A percentile compares a stretch with the other conserved stretches of the same genome.
Conservation (phyloP, 2,888 invertebrate species). For the Eucriotettix oculatus region DNA sequence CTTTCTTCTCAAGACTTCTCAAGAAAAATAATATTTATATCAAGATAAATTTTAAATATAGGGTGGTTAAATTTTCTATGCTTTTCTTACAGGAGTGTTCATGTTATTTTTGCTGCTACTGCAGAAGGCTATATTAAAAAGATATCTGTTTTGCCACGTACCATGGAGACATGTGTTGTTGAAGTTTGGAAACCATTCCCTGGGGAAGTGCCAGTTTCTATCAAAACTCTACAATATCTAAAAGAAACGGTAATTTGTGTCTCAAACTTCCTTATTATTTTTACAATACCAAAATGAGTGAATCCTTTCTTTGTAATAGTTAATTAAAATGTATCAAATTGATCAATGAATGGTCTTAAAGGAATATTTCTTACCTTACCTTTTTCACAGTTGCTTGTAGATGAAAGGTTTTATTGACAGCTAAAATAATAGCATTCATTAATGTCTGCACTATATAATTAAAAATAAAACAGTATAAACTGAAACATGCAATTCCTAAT, state of each 20-base stretch:
- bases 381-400: too few relatives aligned
- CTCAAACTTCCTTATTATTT: slow-evolving; percentile 10
- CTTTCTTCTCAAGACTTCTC: neutral
- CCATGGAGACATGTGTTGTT: slow-evolving; percentile 60
- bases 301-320: too few relatives aligned
- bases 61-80: neutral
- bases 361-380: too few relatives aligned
- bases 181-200: slow-evolving; percentile 65
- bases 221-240: slow-evolving; percentile 57
- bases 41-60: too few relatives aligned
- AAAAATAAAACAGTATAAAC: too few relatives aligned
- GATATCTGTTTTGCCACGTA: slow-evolving; percentile 52
- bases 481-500: too few relatives aligned
- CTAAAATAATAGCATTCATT: too few relatives aligned
- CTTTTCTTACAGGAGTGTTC: slow-evolving; percentile 30
- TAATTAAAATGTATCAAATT: too few relatives aligned
- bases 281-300: neutral
- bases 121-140: slow-evolving; percentile 61
- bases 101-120: slow-evolving; percentile 69
- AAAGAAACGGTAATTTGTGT: slow-evolving; percentile 49
- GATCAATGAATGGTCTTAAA: too few relatives aligned
- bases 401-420: too few relatives aligned
- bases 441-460: too few relatives aligned
- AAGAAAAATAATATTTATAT: too few relatives aligned
- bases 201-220: slow-evolving; percentile 33